Conservation (phyloP, 2,888 invertebrate species). For the Chrysolina americana region DNA sequence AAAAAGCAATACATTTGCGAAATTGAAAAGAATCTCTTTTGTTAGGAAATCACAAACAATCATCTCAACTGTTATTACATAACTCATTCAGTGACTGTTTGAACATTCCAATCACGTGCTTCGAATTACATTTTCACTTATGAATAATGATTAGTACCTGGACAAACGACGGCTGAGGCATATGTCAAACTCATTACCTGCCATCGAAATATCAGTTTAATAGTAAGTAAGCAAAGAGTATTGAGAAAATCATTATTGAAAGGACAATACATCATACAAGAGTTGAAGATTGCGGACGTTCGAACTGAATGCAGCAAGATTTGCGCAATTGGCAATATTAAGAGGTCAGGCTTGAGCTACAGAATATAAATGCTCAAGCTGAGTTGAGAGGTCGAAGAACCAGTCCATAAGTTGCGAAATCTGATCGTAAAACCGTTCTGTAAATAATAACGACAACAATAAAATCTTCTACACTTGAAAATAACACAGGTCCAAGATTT, state of each 20-base stretch:
- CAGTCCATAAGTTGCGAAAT: too few relatives aligned
- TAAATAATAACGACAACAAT: too few relatives aligned
- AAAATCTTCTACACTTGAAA: too few relatives aligned
- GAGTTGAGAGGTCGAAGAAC: too few relatives aligned
- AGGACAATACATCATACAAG: constrained; percentile 8
- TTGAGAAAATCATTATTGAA: background rate
- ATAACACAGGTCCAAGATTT: too few relatives aligned
- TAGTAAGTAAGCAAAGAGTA: background rate
- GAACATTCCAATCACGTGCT: background rate
- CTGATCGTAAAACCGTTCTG: too few relatives aligned
- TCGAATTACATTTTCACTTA: constrained; percentile 1
- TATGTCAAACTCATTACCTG: constrained; percentile 20
- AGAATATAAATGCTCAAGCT: too few relatives aligned
- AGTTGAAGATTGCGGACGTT: constrained; percentile 5
- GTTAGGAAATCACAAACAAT: background rate
- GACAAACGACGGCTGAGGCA: constrained; percentile 2
- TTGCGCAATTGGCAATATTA: background rate
- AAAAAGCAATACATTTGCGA: background rate
- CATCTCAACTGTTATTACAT: background rate
- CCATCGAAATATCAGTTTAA: constrained; percentile 15
- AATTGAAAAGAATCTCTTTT: background rate
- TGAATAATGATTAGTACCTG: constrained; percentile 5
- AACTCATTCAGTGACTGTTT: constrained; percentile 9
- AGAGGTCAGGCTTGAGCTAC: background rate
- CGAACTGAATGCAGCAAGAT: background rate